Percentiles rank a stretch among this genome's conserved stretches.
These are phyloP conservation scores for Auanema sp. DNA, from an alignment of 2,888 invertebrate genomes.

Conservation along the genomic window DNA sequence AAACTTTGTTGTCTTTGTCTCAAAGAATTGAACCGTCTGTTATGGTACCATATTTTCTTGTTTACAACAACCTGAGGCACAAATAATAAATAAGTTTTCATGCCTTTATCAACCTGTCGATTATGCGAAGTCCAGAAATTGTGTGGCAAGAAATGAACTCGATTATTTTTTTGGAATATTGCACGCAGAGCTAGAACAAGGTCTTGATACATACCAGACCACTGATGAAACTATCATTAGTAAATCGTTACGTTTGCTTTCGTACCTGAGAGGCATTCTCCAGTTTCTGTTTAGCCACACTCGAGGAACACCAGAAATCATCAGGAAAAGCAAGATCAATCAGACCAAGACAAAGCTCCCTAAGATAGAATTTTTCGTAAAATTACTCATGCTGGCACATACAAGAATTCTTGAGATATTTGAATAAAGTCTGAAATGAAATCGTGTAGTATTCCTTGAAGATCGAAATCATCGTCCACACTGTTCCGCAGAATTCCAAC, in stretches of 20 bases:
- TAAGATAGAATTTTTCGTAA: too few relatives aligned
- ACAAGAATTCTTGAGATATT: too few relatives aligned
- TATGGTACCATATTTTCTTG: background rate
- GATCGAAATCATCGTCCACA: too few relatives aligned
- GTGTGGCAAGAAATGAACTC: constrained; percentile 78
- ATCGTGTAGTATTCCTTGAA: too few relatives aligned
- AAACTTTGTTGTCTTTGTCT: background rate
- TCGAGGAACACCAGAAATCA: constrained; percentile 9
- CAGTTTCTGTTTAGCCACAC: constrained; percentile 8
- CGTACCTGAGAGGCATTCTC: constrained; percentile 4
- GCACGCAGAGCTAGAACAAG: constrained; percentile 78
- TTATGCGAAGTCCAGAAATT: constrained; percentile 71
- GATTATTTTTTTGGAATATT: constrained; percentile 82
- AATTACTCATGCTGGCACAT: too few relatives aligned
- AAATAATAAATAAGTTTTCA: too few relatives aligned
- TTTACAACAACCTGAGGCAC: constrained; percentile 4
- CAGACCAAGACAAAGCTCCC: constrained; percentile 78
- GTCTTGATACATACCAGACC: constrained; percentile 27
- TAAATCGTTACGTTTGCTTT: background rate
- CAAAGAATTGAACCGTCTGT: background rate
- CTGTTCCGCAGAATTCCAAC: too few relatives aligned
- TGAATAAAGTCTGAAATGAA: too few relatives aligned
- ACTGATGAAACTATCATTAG: constrained; percentile 67
- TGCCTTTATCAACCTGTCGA: constrained; percentile 21
- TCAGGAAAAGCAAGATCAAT: constrained; percentile 83